phyloP scores from a whole-genome alignment of 2,797 vertebrate species.

The Apodemus agrarius region DNA sequence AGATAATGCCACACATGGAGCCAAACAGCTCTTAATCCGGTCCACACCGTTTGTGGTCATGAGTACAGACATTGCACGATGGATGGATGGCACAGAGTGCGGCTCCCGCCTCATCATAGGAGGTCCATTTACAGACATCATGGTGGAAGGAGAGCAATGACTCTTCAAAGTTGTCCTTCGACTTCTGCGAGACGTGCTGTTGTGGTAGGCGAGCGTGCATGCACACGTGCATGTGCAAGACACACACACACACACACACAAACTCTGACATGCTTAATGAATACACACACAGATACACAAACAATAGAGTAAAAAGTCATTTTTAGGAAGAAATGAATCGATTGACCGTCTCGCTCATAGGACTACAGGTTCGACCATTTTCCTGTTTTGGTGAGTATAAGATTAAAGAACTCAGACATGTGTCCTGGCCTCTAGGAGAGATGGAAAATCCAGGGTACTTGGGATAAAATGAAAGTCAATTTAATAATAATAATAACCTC shows the following conservation, averaged over 20 bases:
- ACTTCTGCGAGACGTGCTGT: neutral
- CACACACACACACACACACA: neutral
- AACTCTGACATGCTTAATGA: no score
- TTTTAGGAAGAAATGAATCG: slow-evolving; percentile 9
- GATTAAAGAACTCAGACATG: slow-evolving; percentile 69
- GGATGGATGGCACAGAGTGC: neutral
- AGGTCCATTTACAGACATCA: neutral
- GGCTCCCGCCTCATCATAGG: no score
- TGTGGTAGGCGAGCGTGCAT: neutral
- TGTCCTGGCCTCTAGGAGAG: slow-evolving; percentile 68
- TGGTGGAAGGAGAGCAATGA: neutral
- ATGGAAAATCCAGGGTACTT: slow-evolving; percentile 61
- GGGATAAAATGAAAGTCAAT: slow-evolving; percentile 59
- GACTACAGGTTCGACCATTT: slow-evolving; percentile 57
- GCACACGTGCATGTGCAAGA: no score
- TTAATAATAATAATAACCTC: slow-evolving; percentile 65
- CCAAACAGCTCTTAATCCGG: neutral
- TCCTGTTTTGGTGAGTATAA: slow-evolving; percentile 61
- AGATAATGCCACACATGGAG: slow-evolving; percentile 11
- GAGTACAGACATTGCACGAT: neutral
- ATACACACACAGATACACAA: neutral
- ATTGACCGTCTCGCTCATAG: slow-evolving; percentile 36
- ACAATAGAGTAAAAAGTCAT: neutral
- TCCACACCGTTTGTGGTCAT: neutral
- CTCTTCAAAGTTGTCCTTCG: neutral